Percentiles rank a stretch among this genome's conserved stretches.
These are phyloP conservation scores for Drosophila subquinaria DNA, from an alignment of 2,888 invertebrate genomes.

Conservation along the genomic window DNA sequence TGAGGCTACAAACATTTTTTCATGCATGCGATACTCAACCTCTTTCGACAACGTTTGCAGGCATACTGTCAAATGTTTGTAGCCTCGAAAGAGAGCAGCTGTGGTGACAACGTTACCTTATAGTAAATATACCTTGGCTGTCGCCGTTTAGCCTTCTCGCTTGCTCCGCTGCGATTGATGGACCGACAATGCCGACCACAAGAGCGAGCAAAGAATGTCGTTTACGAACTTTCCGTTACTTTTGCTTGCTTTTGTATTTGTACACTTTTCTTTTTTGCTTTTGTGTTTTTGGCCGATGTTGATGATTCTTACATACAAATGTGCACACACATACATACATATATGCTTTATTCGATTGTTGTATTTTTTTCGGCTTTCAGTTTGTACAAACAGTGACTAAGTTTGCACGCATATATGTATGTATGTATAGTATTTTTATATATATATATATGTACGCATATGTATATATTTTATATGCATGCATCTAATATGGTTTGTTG, in stretches of 20 bases:
- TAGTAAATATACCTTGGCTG: too few species aligned
- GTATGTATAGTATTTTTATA: not conserved
- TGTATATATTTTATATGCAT: constrained; percentile 11
- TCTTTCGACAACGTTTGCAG: too few species aligned
- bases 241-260: constrained; percentile 45
- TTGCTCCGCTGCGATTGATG: constrained; percentile 41
- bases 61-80: too few species aligned
- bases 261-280: constrained; percentile 42
- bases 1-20: too few species aligned
- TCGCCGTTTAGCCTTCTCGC: constrained; percentile 48
- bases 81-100: too few species aligned
- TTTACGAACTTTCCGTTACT: constrained; percentile 63
- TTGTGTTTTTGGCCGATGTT: constrained; percentile 19
- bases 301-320: constrained; percentile 36
- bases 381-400: constrained; percentile 44
- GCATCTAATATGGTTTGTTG: constrained; percentile 13
- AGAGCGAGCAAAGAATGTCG: constrained; percentile 50
- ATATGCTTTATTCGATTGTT: constrained; percentile 15
- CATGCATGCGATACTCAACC: too few species aligned
- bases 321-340: constrained; percentile 4
- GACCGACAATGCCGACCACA: constrained; percentile 45
- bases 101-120: too few species aligned
- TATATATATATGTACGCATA: constrained; percentile 1
- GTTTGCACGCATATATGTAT: constrained; percentile 11
- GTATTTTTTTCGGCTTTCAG: not conserved